Base-by-base conservation (phyloP, 2,113 vertebrate genomes). In the Campylomormyrus numenius region DNA sequence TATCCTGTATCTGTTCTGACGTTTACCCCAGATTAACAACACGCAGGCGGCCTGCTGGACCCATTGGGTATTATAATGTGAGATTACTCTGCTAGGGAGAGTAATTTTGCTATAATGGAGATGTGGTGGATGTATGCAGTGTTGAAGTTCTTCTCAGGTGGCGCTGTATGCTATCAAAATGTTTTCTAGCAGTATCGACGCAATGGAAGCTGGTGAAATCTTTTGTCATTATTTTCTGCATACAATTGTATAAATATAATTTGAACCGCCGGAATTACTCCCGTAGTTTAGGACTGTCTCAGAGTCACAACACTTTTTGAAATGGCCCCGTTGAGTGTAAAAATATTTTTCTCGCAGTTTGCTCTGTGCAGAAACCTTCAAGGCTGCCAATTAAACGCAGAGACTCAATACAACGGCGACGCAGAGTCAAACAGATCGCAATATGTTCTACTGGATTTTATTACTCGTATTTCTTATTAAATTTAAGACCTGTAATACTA, bases 401-500 rank as follows among this genome's bases (percentile, higher is more conserved):
- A 92, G 90, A 90, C 84, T 91, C 90, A 88, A 58, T 92, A 35
- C 45, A 48, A 7, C 42, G 52, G 53, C 50, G 42, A 66, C 90
- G 74, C 45, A 52, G 70, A 52, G 50, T 58, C 87, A 21, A 58
- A 92, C 89, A 56, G 58, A 83, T 77, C 89, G 90, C 87, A 89
- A 88, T 85, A 91, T 88, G 90, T 62, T 90, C 70, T 88, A 62
- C 85, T 89, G 89, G 88, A 88, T 92, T 95, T 93, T 91, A 93
- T 89, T 90, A 91, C 93, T 70, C 31, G 21, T 91, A 70, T 88
- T 92, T 94, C 88, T 90, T 93, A 89, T 90, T 88, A 77, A 58
- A 91, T 88, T 92, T 91, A 90, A 92, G 92, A 92, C 89, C 77
- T 93, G 89, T 91, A 31, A 90, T 87, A 35, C 50, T 53, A 91